Evolutionary conservation across 2,888 invertebrate genomes (phyloP), one percentile per base, ranked within the genome.

Genomic region (Pheosia tremula): DNA sequence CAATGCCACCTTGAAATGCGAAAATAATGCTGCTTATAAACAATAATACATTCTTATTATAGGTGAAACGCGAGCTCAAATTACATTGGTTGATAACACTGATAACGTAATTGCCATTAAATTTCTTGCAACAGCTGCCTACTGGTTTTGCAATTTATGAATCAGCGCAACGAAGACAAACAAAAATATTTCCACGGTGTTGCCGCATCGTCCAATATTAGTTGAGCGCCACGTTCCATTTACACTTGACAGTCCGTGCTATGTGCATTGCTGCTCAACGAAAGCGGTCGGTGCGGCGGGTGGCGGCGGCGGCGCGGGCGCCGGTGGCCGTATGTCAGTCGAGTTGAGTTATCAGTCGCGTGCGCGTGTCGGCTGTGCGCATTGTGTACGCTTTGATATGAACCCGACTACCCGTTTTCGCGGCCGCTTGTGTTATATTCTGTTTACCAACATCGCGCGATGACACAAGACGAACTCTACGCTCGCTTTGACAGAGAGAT

Each of bases 391-490:
- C 75, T 70, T 79, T 88, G 88, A 86, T 90, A 92, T 93, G 93
- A 85, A 78, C 81, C 76, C 86, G 85, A 77, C 79, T 81, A 79
- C 76, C 69, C 80, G 77, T 67, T 76, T 75, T 72, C 81, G 83
- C 79, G 81, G 82, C 85, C 81, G 82, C 77, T 84, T 85, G 84
- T 86, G 85, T 81, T 83, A 86, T 82, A 76, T 72, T 75, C 77
- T 77, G 80, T 69, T 74, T 77, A 75, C 71, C 67, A 78, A 76
- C 81, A 76, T 76, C 69, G 71, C 85, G 82, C 77, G 74, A 93
- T 93, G 91, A 92, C 91, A 77, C 89, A 90, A 75, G 92, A 92
- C 72, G 88, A 91, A 64, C 74, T 85, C 65, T 84, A 81, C 79
- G 79, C 82, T 45, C 83, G 84, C 64, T 79, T 87, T 60, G 84